Conservation (phyloP, 2,113 vertebrate genomes). For the Ageneiosus marmoratus region DNA sequence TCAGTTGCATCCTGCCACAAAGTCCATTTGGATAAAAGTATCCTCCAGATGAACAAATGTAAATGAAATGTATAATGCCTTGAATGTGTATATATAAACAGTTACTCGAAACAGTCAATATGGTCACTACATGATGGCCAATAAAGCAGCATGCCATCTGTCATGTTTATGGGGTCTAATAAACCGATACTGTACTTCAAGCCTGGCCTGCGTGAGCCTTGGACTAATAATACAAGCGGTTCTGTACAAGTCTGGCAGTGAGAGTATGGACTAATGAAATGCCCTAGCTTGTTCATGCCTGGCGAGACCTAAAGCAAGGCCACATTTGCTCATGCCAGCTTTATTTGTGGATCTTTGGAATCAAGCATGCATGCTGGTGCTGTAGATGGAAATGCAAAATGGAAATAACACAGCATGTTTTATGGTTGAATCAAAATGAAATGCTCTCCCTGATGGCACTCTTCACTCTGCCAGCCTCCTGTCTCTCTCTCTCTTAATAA, state of each 20-base stretch:
- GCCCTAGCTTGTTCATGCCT: conserved; percentile 32
- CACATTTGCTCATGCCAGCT: conserved; percentile 37
- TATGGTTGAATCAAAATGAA: conserved; percentile 41
- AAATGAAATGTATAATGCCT: conserved; percentile 4
- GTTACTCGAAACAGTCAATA: conserved; percentile 43
- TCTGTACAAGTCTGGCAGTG: conserved; percentile 35
- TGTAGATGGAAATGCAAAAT: conserved; percentile 47
- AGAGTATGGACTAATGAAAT: conserved; percentile 32
- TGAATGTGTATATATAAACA: conserved; percentile 32
- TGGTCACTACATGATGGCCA: conserved; percentile 34
- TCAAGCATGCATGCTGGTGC: conserved; percentile 40
- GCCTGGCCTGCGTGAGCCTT: conserved; percentile 22
- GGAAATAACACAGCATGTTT: conserved; percentile 33
- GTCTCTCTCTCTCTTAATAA: conserved; percentile 45
- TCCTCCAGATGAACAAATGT: conserved; percentile 1
- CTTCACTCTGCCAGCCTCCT: conserved; percentile 29
- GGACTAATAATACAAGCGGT: conserved; percentile 29
- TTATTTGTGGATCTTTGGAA: conserved; percentile 53
- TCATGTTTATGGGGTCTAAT: conserved; percentile 36
- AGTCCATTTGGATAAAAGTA: not conserved
- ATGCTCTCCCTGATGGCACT: conserved; percentile 30
- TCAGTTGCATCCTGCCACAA: not conserved
- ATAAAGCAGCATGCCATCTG: conserved; percentile 51
- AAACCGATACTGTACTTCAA: conserved; percentile 41
- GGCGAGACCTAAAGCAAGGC: conserved; percentile 23